Conservation (phyloP, 2,888 invertebrate genomes). For the Baccha elongata region DNA sequence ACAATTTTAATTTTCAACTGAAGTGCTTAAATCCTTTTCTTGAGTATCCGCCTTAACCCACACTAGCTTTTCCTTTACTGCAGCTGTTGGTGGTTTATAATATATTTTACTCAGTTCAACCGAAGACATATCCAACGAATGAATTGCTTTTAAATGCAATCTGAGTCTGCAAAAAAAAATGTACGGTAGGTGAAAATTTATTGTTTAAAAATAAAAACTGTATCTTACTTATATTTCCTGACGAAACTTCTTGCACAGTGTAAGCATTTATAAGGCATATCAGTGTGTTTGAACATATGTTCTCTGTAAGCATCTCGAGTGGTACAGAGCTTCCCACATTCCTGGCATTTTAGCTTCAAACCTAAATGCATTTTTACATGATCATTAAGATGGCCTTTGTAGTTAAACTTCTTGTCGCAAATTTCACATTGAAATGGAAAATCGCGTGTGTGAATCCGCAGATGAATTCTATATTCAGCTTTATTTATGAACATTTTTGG, state of each 20-base stretch:
- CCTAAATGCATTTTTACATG: constrained; percentile 35
- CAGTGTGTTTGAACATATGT: constrained; percentile 22
- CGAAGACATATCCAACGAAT: constrained; percentile 40
- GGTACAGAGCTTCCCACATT: constrained; percentile 32
- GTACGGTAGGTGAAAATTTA: not conserved
- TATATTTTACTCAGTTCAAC: constrained; percentile 35
- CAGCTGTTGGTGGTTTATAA: not conserved
- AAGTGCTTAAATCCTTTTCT: too few species aligned
- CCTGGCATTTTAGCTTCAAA: constrained; percentile 25
- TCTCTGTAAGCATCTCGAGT: constrained; percentile 8
- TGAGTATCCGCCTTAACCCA: too few species aligned
- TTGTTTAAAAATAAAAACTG: not conserved
- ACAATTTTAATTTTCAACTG: too few species aligned
- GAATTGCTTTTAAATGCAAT: constrained; percentile 41
- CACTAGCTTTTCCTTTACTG: too few species aligned
- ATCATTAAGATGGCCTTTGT: constrained; percentile 17
- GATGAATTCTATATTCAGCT: constrained; percentile 28
- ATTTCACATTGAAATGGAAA: constrained; percentile 24
- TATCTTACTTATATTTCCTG: constrained; percentile 29
- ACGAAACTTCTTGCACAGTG: constrained; percentile 26
- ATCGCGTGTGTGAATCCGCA: constrained; percentile 43
- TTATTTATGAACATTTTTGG: constrained; percentile 30
- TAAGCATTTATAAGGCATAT: constrained; percentile 34
- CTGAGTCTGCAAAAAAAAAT: not conserved
- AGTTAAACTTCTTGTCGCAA: constrained; percentile 18